Evolutionary conservation across 2,888 invertebrate genomes (phyloP).

Genomic region (Synergus itoensis): DNA sequence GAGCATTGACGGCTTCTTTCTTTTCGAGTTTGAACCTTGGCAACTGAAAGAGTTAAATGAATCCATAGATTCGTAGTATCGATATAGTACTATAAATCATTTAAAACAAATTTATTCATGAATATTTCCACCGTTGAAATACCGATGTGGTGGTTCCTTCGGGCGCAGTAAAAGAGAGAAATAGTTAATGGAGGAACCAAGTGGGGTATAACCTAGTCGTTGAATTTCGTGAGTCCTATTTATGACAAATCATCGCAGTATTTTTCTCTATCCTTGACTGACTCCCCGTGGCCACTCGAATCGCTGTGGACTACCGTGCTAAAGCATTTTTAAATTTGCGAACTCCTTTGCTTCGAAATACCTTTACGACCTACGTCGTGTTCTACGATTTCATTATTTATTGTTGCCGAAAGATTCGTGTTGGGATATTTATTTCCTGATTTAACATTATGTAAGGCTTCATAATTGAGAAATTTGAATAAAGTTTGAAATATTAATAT

Average conservation of each 20-base stretch:
- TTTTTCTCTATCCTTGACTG: constrained; percentile 58
- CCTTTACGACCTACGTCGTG: constrained; percentile 16
- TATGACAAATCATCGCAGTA: constrained; percentile 64
- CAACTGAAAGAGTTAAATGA: constrained; percentile 28
- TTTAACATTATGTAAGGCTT: not conserved
- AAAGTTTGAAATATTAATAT: too few species aligned
- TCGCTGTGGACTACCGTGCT: constrained; percentile 61
- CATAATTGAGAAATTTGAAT: not conserved
- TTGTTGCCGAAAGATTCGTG: not conserved
- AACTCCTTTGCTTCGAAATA: constrained; percentile 34
- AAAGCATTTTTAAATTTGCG: constrained; percentile 63
- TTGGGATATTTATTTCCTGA: not conserved
- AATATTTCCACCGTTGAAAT: constrained; percentile 44
- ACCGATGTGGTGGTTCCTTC: constrained; percentile 46
- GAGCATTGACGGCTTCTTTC: constrained; percentile 20
- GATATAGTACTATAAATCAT: constrained; percentile 38
- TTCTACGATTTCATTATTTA: constrained; percentile 25
- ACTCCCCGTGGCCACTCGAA: constrained; percentile 55
- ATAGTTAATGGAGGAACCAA: constrained; percentile 56
- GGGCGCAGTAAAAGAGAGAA: constrained; percentile 52
- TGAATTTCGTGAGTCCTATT: constrained; percentile 61
- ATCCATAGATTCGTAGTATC: constrained; percentile 40
- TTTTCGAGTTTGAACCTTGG: constrained; percentile 1
- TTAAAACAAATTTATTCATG: constrained; percentile 55
- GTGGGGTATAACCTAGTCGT: constrained; percentile 44